A percentile compares a stretch with the other conserved stretches of the same genome.
Conservation (phyloP, 2,113 vertebrate species). For the Oncorhynchus nerka region DNA sequence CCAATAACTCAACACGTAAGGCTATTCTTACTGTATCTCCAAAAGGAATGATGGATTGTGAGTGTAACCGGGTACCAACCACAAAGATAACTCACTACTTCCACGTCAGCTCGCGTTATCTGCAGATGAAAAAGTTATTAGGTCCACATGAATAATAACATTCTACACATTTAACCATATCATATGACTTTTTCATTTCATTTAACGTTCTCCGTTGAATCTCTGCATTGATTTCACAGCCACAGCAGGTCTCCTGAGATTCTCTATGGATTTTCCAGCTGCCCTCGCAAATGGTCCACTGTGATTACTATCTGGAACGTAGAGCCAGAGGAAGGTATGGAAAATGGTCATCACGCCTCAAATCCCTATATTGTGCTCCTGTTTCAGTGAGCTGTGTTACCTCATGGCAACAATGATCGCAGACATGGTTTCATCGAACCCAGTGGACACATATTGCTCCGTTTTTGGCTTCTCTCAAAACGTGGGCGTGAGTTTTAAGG, state of each 20-base stretch:
- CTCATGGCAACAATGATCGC: conserved; percentile 45
- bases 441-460: conserved; percentile 27
- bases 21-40: too few species aligned
- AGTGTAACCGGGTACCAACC: background rate
- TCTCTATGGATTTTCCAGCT: conserved; percentile 70
- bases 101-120: conserved; percentile 41
- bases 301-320: conserved; percentile 55
- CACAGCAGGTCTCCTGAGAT: conserved; percentile 54
- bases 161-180: conserved; percentile 60
- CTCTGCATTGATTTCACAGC: conserved; percentile 62
- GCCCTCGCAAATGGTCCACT: conserved; percentile 60
- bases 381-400: conserved; percentile 49
- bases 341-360: conserved; percentile 62
- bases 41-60: background rate
- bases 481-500: conserved; percentile 33
- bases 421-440: conserved; percentile 54
- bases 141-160: conserved; percentile 60
- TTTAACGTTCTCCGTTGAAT: conserved; percentile 64
- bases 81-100: conserved; percentile 25
- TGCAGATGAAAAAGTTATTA: conserved; percentile 60
- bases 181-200: conserved; percentile 56
- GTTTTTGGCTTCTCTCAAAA: conserved; percentile 34
- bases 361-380: conserved; percentile 46
- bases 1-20: too few species aligned
- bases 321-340: conserved; percentile 50